Percentiles rank a stretch among this genome's conserved stretches.
These are phyloP conservation scores for Catostomus latipinnis DNA, from an alignment of 2,797 vertebrate genomes.

Conservation along the genomic window DNA sequence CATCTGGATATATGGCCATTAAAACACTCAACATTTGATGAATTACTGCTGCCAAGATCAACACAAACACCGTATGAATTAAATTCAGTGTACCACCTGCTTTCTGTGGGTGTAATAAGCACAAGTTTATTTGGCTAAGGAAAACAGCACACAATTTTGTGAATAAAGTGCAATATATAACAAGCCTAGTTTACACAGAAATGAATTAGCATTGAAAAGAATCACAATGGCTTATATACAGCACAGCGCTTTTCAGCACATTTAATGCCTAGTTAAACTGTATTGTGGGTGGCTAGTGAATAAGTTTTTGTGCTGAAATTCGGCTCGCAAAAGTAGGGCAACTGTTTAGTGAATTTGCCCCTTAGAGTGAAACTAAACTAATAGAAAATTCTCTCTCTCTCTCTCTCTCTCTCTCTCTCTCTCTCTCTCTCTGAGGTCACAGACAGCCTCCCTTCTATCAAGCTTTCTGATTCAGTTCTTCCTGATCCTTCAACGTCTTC, in stretches of 20 bases:
- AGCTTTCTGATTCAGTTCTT: constrained; percentile 57
- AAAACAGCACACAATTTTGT: background rate
- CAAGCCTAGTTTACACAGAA: background rate
- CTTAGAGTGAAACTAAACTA: background rate
- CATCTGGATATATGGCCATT: background rate
- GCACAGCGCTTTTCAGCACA: too few relatives aligned
- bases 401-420: constrained; percentile 3
- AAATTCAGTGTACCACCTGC: background rate
- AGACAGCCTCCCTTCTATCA: constrained; percentile 51
- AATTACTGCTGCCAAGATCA: background rate
- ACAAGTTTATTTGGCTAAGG: too few relatives aligned
- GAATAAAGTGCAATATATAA: background rate
- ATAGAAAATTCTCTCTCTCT: background rate
- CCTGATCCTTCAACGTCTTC: constrained; percentile 65
- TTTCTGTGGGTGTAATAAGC: background rate
- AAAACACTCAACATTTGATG: background rate
- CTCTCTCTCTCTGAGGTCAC: constrained; percentile 36
- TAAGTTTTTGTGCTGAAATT: background rate
- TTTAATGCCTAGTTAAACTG: background rate
- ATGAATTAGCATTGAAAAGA: too few relatives aligned
- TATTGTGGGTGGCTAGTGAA: background rate
- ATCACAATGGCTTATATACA: background rate
- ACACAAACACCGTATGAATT: background rate
- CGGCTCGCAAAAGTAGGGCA: background rate
- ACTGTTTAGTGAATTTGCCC: background rate